phyloP scores from a whole-genome alignment of 2,888 invertebrate genomes.

The Aproaerema taeniolella region DNA sequence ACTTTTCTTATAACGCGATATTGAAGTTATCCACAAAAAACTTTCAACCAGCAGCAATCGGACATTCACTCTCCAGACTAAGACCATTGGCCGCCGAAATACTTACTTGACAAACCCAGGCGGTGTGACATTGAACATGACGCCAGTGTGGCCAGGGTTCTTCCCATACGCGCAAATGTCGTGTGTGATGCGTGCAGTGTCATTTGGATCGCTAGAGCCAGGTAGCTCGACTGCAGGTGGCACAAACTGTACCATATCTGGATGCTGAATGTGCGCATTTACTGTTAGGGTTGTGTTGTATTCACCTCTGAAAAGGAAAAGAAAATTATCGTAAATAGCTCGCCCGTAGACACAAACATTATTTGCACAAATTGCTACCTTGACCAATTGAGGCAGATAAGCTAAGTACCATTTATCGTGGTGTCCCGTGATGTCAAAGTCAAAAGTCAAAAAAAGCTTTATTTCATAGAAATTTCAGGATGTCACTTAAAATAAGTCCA shows the following conservation, averaged over 20 bases:
- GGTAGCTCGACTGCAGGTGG: constrained; percentile 65
- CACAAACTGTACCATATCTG: constrained; percentile 77
- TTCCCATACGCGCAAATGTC: constrained; percentile 77
- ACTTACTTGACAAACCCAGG: constrained; percentile 68
- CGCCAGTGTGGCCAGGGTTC: constrained; percentile 81
- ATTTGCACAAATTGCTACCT: too few relatives aligned
- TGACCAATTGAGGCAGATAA: background rate
- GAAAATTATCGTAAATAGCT: too few relatives aligned
- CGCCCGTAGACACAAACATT: too few relatives aligned
- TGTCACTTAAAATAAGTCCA: background rate
- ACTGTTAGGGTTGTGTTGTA: constrained; percentile 63
- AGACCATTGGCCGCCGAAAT: too few relatives aligned
- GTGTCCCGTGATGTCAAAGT: background rate
- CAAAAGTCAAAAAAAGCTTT: too few relatives aligned
- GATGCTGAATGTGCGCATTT: constrained; percentile 79
- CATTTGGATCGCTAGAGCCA: constrained; percentile 43
- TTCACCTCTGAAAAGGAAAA: constrained; percentile 53
- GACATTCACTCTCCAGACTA: too few relatives aligned
- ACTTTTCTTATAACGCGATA: too few relatives aligned
- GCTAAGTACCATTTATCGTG: background rate
- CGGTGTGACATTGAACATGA: constrained; percentile 79
- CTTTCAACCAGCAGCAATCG: too few relatives aligned
- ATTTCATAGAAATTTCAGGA: too few relatives aligned
- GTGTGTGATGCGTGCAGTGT: constrained; percentile 51
- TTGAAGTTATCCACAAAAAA: too few relatives aligned